A percentile compares a stretch with the other conserved stretches of the same genome.
phyloP scores from a whole-genome alignment of 2,113 vertebrate species.

The Eublepharis macularius region DNA sequence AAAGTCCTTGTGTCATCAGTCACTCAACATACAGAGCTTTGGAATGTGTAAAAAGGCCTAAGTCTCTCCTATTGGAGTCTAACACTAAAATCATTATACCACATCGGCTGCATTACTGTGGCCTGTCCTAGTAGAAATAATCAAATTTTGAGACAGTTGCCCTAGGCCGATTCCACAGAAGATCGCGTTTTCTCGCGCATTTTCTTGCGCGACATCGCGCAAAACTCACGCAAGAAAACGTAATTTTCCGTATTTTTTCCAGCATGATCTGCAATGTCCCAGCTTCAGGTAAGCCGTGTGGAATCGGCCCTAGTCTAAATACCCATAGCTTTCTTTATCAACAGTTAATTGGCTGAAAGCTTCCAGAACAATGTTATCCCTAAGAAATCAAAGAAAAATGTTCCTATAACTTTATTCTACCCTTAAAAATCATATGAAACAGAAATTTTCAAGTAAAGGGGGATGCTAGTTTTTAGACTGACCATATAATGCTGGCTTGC shows the following conservation, averaged over 20 bases:
- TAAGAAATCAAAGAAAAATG: not conserved
- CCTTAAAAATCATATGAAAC: not conserved
- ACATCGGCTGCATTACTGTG: slow-evolving; percentile 48
- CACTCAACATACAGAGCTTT: no score
- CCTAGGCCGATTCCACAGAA: no score
- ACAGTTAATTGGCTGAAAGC: slow-evolving; percentile 45
- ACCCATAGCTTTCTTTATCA: slow-evolving; percentile 22
- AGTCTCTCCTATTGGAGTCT: no score
- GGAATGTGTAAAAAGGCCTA: no score
- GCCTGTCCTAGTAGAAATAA: slow-evolving; percentile 49
- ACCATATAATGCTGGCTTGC: not conserved
- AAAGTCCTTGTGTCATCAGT: no score
- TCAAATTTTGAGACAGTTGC: slow-evolving; percentile 24
- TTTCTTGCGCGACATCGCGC: no score
- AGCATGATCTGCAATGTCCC: no score
- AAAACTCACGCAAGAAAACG: no score
- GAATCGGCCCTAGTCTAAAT: slow-evolving; percentile 55
- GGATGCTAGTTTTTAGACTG: not conserved
- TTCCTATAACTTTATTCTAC: not conserved
- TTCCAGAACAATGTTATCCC: slow-evolving; percentile 27
- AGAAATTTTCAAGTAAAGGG: not conserved
- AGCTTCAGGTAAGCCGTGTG: no score
- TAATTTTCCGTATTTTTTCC: no score
- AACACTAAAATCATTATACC: not conserved
- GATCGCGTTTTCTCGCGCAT: no score